Evolutionary conservation across 2,797 vertebrate genomes (phyloP).

Genomic region (Acrocephalus scirpaceus): DNA sequence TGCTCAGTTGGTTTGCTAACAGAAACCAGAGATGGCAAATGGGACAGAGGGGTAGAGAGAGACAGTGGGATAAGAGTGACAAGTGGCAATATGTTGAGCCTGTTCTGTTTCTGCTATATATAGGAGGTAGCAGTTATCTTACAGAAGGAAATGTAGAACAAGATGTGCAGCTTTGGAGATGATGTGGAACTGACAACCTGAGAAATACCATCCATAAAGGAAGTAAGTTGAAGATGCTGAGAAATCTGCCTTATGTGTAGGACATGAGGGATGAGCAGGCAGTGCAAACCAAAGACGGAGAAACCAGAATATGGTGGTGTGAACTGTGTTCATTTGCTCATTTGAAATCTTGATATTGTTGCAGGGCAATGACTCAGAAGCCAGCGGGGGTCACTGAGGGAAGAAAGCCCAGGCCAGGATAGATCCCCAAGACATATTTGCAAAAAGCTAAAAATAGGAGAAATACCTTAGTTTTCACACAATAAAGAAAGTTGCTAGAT

Average conservation of each 20-base stretch:
- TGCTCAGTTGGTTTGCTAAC: slow-evolving; percentile 3
- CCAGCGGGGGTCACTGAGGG: background rate
- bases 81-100: slow-evolving; percentile 51
- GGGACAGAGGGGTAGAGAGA: background rate
- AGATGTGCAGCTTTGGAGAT: slow-evolving; percentile 52
- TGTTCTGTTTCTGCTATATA: slow-evolving; percentile 52
- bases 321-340: background rate
- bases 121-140: slow-evolving; percentile 41
- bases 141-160: slow-evolving; percentile 65
- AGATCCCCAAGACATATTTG: background rate
- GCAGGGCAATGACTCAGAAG: background rate
- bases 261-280: background rate
- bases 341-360: background rate
- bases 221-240: background rate
- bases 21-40: slow-evolving; percentile 36
- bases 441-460: background rate
- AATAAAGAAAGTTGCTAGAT: background rate
- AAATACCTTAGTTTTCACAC: background rate
- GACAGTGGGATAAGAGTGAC: slow-evolving; percentile 42
- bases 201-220: slow-evolving; percentile 42
- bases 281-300: background rate
- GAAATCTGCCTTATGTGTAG: slow-evolving; percentile 47
- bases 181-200: slow-evolving; percentile 61
- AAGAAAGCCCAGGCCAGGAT: background rate
- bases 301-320: background rate